Conservation (phyloP, 2,113 vertebrate species). For the Pterocles burchelli region DNA sequence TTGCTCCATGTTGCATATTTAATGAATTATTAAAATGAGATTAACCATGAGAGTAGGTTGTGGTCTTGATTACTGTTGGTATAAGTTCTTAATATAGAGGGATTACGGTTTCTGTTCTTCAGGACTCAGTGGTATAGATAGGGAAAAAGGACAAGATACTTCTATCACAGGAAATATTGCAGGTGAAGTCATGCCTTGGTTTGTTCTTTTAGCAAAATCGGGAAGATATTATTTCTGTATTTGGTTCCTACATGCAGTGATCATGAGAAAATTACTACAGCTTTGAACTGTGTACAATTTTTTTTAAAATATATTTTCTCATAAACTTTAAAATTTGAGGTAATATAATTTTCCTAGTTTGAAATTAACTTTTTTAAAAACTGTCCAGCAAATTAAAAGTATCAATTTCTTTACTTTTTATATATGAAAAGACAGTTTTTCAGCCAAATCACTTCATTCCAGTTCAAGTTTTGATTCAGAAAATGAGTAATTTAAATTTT, state of each 20-base stretch:
- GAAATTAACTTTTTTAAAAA: background rate
- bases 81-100: background rate
- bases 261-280: background rate
- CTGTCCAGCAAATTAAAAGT: background rate
- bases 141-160: background rate
- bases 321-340: background rate
- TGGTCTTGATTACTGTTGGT: background rate
- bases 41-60: background rate
- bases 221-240: background rate
- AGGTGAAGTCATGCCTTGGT: background rate
- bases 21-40: background rate
- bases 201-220: background rate
- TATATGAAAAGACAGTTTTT: background rate
- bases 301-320: background rate
- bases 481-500: background rate
- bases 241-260: background rate
- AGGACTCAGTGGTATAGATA: background rate
- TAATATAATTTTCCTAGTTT: background rate
- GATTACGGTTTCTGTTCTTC: background rate
- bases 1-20: too few relatives aligned
- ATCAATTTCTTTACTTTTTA: background rate
- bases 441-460: background rate
- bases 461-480: background rate
- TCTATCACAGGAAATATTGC: background rate
- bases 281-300: background rate